Percentiles rank a stretch among this genome's conserved stretches.
These are phyloP conservation scores for Morone chrysops DNA, from an alignment of 2,113 vertebrate species.

Conservation along the genomic window DNA sequence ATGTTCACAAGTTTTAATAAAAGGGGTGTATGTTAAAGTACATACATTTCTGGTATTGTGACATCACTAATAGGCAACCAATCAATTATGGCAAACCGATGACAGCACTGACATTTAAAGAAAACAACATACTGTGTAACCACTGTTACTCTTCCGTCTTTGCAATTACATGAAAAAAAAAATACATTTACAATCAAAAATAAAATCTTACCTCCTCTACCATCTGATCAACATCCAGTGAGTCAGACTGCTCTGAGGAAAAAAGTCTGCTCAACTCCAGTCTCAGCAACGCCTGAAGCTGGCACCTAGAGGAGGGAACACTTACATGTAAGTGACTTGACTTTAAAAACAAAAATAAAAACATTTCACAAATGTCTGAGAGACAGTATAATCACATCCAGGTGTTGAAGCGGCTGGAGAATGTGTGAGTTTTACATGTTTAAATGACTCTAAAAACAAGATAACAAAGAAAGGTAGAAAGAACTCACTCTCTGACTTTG, in stretches of 20 bases:
- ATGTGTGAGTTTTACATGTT: neutral
- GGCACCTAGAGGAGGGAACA: slow-evolving; percentile 83
- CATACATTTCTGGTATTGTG: no score
- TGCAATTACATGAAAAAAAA: neutral
- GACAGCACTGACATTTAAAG: neutral
- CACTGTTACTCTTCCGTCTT: neutral
- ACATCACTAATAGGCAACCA: no score
- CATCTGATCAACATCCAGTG: slow-evolving; percentile 83
- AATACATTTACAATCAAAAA: no score
- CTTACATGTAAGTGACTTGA: neutral
- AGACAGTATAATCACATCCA: neutral
- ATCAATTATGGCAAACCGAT: no score
- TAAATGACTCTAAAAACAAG: neutral
- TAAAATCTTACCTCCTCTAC: slow-evolving; percentile 88
- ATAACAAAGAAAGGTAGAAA: neutral
- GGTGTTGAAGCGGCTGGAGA: neutral
- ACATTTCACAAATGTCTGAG: neutral
- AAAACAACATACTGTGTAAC: neutral
- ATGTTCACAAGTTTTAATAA: no score
- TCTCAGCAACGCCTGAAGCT: slow-evolving; percentile 90
- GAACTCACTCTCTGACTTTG: slow-evolving; percentile 93
- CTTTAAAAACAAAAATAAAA: no score
- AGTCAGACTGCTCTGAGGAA: slow-evolving; percentile 70
- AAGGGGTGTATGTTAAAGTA: no score
- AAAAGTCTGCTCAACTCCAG: slow-evolving; percentile 89